Base-by-base conservation (phyloP, 2,888 invertebrate species). In the Drosophila meridiana region DNA sequence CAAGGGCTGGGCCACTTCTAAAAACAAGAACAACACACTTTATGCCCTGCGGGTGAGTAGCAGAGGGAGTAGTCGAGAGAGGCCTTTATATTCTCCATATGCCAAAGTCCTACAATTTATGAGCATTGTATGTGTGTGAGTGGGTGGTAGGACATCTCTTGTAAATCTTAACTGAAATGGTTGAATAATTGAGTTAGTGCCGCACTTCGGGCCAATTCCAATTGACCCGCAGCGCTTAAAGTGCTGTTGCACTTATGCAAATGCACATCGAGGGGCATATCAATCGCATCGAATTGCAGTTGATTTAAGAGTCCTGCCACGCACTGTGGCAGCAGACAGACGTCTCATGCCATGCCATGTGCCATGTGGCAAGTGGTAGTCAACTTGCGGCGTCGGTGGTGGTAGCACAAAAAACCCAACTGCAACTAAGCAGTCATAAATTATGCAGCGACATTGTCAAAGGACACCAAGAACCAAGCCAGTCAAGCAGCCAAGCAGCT, bases 361-460 rank as follows among this genome's bases (percentile, higher is more conserved):
- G 40, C 53, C 59, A 60, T n/a, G 68, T 55, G 57, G 64, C 58
- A 61, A 45, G 42, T 34, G 45, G 59, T 65, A 69, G 43, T 52
- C 52, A 26, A 52, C 52, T 52, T 52, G 66, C 70, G 68, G 58
- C 73, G n/a, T 45, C 36, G 26, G 45, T n/a, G 59, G 68, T 30
- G 47, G 65, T 74, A 70, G 61, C 67, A 48, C 73, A 73, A 85
- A 84, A 84, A 78, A 79, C 73, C 62, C 83, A 85, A 76, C 81
- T 78, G 71, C 80, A 80, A 84, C 78, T 78, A 85, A 87, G 88
- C 75, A 85, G 85, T 89, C 83, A 87, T 87, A 87, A 89, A 87
- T 89, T 87, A 87, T 89, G 83, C 87, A 87, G 87, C 79, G 82
- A 89, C 85, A 87, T 75, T 83, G 85, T 76, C 84, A 83, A 89